Conservation (phyloP, 2,113 vertebrate species). For the Choloepus hoffmanni region DNA sequence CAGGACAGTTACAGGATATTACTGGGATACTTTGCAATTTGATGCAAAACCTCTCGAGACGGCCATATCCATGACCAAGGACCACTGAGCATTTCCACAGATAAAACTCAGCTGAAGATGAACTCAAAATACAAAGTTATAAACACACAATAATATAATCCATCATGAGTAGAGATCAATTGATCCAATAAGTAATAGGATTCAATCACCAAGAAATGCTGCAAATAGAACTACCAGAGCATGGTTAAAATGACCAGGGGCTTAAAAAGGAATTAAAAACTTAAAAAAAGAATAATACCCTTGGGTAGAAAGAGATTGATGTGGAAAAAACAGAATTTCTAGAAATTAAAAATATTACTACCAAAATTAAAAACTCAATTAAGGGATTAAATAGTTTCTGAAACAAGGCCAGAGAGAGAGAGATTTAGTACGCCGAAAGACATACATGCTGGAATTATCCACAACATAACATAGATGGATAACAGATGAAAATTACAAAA, state of each 20-base stretch:
- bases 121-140: background rate
- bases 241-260: background rate
- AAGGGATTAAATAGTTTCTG: slow-evolving; percentile 42
- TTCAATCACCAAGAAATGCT: background rate
- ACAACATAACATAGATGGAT: slow-evolving; percentile 14
- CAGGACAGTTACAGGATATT: background rate
- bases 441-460: slow-evolving; percentile 32
- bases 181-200: slow-evolving; percentile 9
- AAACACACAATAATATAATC: background rate
- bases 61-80: background rate
- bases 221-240: background rate
- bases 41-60: slow-evolving; percentile 10
- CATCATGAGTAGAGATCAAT: background rate
- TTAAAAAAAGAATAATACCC: background rate
- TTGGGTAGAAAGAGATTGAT: background rate
- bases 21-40: background rate
- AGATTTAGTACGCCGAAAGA: slow-evolving; percentile 24
- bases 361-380: slow-evolving; percentile 59
- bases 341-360: slow-evolving; percentile 42
- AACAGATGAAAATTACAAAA: background rate
- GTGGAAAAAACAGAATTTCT: slow-evolving; percentile 32
- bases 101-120: slow-evolving; percentile 13
- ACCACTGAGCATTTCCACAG: background rate
- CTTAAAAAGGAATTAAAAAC: slow-evolving; percentile 44
- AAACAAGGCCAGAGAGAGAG: slow-evolving; percentile 57